Evolutionary conservation across 2,113 vertebrate genomes (phyloP).

Genomic region (Bungarus multicinctus): DNA sequence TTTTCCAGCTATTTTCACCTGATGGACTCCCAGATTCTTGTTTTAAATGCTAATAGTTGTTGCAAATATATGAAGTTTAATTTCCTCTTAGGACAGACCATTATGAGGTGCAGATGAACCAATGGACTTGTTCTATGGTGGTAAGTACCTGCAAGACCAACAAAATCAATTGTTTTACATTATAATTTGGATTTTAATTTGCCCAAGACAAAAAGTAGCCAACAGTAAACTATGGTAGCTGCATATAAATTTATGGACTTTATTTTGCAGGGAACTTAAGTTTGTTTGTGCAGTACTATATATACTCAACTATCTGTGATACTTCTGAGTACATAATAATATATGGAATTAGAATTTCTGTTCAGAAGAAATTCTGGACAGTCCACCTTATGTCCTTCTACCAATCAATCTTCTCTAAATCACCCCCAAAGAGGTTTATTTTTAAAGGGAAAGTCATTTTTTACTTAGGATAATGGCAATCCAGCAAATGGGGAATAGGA

Average conservation of each 20-base stretch:
- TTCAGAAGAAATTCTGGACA: neutral
- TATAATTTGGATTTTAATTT: neutral
- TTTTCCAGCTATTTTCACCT: neutral
- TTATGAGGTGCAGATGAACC: neutral
- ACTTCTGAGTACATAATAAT: too few relatives aligned
- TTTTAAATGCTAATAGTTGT: neutral
- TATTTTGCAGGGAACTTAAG: neutral
- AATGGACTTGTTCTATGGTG: neutral
- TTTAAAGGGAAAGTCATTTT: neutral
- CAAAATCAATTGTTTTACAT: neutral
- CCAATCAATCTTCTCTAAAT: neutral
- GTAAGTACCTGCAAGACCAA: neutral
- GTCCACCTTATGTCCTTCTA: neutral
- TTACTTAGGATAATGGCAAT: neutral
- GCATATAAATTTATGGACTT: neutral
- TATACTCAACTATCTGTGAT: neutral
- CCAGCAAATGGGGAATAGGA: neutral
- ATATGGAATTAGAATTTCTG: neutral
- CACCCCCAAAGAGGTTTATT: neutral
- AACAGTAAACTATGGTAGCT: neutral
- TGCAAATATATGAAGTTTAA: neutral
- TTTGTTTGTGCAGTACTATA: too few relatives aligned
- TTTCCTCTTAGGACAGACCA: neutral
- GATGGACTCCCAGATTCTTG: neutral
- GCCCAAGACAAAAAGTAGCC: neutral